A percentile compares a stretch with the other conserved stretches of the same genome.
Conservation (phyloP, 2,797 vertebrate species). For the Bryconaethiops microstoma region DNA sequence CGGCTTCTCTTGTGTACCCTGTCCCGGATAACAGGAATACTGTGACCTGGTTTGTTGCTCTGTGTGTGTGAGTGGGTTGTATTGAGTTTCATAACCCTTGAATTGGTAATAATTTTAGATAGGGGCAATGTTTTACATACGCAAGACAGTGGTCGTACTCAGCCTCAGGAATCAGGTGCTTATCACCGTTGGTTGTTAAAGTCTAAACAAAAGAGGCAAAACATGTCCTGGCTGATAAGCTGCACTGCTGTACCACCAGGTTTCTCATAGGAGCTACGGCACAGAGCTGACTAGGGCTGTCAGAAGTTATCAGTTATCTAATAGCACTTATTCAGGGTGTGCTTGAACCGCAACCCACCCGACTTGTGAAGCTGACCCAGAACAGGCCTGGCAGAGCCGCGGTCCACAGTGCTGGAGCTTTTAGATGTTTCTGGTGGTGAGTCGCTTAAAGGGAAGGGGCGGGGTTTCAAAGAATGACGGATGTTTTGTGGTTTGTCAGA, state of each 20-base stretch:
- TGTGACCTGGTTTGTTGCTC: slow-evolving; percentile 68
- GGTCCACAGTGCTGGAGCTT: neutral
- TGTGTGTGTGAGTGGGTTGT: neutral
- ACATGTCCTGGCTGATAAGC: too few relatives aligned
- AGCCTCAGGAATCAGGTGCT: neutral
- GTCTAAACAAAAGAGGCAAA: too few relatives aligned
- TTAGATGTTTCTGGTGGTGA: slow-evolving; percentile 31
- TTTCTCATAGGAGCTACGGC: too few relatives aligned
- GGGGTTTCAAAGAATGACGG: neutral
- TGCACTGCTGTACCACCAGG: too few relatives aligned
- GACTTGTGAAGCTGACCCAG: slow-evolving; percentile 47
- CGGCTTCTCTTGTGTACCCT: slow-evolving; percentile 67
- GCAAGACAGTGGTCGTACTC: neutral
- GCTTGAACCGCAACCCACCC: slow-evolving; percentile 52
- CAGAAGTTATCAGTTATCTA: neutral
- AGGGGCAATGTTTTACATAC: neutral
- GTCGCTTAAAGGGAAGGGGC: slow-evolving; percentile 46
- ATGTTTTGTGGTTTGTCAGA: slow-evolving; percentile 65
- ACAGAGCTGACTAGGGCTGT: too few relatives aligned
- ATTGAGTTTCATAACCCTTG: neutral
- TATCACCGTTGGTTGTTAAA: too few relatives aligned
- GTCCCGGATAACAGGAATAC: slow-evolving; percentile 66
- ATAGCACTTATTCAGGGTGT: slow-evolving; percentile 53
- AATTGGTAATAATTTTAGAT: neutral
- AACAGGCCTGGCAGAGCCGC: slow-evolving; percentile 59